Evolutionary conservation across 2,113 vertebrate species (phyloP).

Genomic region (Plecturocebus donacophilus): DNA sequence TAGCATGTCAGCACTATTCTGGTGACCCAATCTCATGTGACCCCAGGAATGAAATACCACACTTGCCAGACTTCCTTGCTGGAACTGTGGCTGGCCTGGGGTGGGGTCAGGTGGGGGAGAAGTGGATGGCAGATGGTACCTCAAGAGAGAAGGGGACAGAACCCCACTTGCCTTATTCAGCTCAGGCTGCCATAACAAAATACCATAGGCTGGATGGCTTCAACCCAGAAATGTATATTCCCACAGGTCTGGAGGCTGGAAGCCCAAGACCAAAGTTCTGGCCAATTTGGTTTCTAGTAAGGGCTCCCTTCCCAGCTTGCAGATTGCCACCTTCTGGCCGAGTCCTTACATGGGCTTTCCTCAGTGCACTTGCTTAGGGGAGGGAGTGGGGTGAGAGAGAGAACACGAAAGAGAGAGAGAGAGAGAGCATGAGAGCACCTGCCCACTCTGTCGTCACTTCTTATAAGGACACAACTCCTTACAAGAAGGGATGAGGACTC

Average conservation of each 20-base stretch:
- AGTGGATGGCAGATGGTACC: fast-evolving
- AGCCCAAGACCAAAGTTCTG: background rate
- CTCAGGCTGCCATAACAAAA: background rate
- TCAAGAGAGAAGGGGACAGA: background rate
- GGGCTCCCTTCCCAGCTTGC: background rate
- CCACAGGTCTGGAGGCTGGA: background rate
- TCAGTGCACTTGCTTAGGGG: background rate
- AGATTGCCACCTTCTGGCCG: background rate
- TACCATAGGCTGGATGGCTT: background rate
- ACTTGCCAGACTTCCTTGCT: background rate
- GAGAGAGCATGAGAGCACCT: background rate
- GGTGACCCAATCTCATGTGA: background rate
- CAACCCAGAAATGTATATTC: background rate
- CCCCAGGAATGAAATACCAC: background rate
- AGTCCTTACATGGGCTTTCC: background rate
- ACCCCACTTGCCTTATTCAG: background rate
- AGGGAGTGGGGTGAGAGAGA: too few species aligned
- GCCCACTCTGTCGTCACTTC: background rate
- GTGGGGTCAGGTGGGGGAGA: too few species aligned
- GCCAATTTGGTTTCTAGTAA: background rate
- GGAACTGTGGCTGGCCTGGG: background rate
- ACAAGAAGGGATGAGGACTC: too few species aligned
- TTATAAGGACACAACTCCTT: background rate
- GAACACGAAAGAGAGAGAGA: background rate
- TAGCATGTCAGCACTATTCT: background rate